Conservation (phyloP, 2,113 vertebrate genomes). For the Trogon surrucura region DNA sequence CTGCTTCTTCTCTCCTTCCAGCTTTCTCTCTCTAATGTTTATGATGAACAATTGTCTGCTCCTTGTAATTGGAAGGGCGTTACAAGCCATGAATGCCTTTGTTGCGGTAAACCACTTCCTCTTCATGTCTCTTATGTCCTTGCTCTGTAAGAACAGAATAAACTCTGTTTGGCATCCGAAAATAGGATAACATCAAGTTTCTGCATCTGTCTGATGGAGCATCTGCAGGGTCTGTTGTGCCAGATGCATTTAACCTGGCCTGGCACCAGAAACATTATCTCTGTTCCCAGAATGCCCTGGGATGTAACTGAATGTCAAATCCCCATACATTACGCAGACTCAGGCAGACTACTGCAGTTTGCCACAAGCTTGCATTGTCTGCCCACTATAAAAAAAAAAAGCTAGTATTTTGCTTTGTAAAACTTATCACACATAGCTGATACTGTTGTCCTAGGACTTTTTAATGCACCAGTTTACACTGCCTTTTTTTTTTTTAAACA, state of each 20-base stretch:
- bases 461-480: conserved; percentile 14
- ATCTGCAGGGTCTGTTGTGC: not conserved
- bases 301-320: not conserved
- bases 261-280: conserved; percentile 30
- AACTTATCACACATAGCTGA: not conserved
- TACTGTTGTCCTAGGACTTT: not conserved
- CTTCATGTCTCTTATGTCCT: not conserved
- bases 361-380: not conserved
- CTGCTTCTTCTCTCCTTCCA: not conserved
- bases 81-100: not conserved
- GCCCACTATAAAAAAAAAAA: conserved; percentile 22
- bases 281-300: conserved; percentile 22
- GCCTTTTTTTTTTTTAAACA: conserved; percentile 39
- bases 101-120: conserved; percentile 42
- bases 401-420: not conserved
- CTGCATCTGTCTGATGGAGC: not conserved
- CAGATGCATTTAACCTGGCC: conserved; percentile 19
- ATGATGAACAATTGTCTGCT: conserved; percentile 26
- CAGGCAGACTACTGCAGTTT: not conserved
- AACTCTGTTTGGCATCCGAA: not conserved
- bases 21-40: conserved; percentile 8
- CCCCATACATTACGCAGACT: not conserved
- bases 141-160: conserved; percentile 8
- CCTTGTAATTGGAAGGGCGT: conserved; percentile 30
- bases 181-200: conserved; percentile 3